Evolutionary conservation across 2,113 vertebrate species (phyloP).

Genomic region (Mobula birostris): DNA sequence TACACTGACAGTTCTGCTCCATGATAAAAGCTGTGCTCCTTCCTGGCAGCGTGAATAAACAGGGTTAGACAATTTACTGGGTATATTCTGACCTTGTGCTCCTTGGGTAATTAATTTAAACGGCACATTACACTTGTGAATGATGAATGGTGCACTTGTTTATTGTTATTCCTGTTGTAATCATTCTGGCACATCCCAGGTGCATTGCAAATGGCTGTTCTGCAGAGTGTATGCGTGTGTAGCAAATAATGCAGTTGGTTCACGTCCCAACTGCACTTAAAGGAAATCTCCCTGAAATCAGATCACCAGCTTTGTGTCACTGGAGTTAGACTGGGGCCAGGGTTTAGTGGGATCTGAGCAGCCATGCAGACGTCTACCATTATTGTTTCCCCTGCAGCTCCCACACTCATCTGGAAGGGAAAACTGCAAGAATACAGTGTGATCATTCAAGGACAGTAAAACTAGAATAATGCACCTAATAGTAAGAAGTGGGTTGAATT

Average conservation of each 20-base stretch:
- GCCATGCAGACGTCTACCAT: neutral
- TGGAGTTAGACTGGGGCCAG: no score
- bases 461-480: neutral
- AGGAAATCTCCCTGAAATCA: neutral
- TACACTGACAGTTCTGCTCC: neutral
- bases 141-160: constrained; percentile 10
- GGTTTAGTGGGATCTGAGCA: no score
- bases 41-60: neutral
- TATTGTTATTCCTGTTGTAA: neutral
- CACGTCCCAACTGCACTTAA: neutral
- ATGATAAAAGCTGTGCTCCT: neutral
- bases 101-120: neutral
- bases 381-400: neutral
- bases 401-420: neutral
- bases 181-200: neutral
- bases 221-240: neutral
- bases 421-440: neutral
- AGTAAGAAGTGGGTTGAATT: no score
- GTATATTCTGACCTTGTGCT: neutral
- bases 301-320: no score
- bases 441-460: neutral
- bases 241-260: neutral
- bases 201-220: neutral
- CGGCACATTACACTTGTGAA: neutral
- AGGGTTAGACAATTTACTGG: neutral